Evolutionary conservation across 2,888 invertebrate species (phyloP).

Genomic region (Drosophila vallismaia): DNA sequence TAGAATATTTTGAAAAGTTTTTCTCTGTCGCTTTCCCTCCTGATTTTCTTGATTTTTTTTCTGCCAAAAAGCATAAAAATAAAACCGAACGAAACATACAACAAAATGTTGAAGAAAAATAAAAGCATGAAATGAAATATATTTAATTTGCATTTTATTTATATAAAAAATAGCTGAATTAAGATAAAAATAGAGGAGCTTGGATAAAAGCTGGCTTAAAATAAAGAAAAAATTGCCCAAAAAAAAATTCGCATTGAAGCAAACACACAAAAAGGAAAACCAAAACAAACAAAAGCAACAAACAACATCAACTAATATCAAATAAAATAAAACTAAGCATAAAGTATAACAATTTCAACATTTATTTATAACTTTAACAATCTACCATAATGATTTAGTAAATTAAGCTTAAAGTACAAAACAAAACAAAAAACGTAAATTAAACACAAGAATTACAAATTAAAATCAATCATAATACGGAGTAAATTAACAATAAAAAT

Average conservation of each 20-base stretch:
- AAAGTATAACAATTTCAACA: constrained; percentile 59
- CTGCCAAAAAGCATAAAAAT: constrained; percentile 62
- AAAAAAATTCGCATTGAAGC: constrained; percentile 28
- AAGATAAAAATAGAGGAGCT: constrained; percentile 66
- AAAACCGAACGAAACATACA: constrained; percentile 39
- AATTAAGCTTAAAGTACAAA: constrained; percentile 75
- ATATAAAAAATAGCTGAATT: constrained; percentile 31
- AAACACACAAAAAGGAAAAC: constrained; percentile 48
- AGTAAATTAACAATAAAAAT: constrained; percentile 52
- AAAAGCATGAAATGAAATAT: constrained; percentile 17
- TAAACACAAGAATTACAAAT: constrained; percentile 31
- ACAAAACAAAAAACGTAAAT: constrained; percentile 39
- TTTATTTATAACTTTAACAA: constrained; percentile 48
- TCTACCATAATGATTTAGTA: constrained; percentile 69
- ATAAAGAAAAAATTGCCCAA: constrained; percentile 26
- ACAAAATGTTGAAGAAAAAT: constrained; percentile 45
- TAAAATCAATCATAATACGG: constrained; percentile 50
- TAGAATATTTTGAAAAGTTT: constrained; percentile 60
- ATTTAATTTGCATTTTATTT: constrained; percentile 46
- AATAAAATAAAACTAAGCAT: constrained; percentile 55
- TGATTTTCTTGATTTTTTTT: constrained; percentile 2
- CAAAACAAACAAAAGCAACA: constrained; percentile 54
- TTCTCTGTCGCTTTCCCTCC: constrained; percentile 5
- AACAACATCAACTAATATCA: constrained; percentile 74
- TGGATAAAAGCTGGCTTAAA: constrained; percentile 50